Evolutionary conservation across 2,888 invertebrate species (phyloP).

Genomic region (Ectobius pallidus): DNA sequence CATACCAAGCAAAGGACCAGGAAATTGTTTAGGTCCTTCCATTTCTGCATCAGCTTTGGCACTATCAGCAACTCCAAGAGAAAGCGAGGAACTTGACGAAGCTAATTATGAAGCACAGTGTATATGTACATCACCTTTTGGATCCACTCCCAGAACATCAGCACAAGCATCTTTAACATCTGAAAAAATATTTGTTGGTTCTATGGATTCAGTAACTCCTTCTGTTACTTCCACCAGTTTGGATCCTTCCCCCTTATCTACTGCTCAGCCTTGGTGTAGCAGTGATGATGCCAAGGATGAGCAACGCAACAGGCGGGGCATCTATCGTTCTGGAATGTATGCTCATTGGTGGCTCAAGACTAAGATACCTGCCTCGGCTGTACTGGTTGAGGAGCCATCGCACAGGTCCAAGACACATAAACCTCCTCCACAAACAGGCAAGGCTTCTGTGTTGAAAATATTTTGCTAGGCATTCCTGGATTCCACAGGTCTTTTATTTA

Average conservation of each 20-base stretch:
- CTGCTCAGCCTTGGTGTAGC: slow-evolving; percentile 50
- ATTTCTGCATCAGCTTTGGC: slow-evolving; percentile 26
- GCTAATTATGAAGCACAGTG: slow-evolving; percentile 72
- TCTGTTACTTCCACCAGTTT: slow-evolving; percentile 61
- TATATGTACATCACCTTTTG: slow-evolving; percentile 74
- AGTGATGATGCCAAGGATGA: slow-evolving; percentile 31
- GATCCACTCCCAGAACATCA: slow-evolving; percentile 72
- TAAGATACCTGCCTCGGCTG: slow-evolving; percentile 66
- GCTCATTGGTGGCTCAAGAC: slow-evolving; percentile 95
- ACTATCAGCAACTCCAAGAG: slow-evolving; percentile 19
- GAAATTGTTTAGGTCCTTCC: slow-evolving; percentile 38
- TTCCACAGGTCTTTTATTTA: slow-evolving; percentile 9
- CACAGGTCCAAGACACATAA: slow-evolving; percentile 45
- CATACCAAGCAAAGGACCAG: slow-evolving; percentile 4
- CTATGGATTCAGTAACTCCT: slow-evolving; percentile 59
- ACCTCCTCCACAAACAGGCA: slow-evolving; percentile 60
- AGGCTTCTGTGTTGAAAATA: slow-evolving; percentile 50
- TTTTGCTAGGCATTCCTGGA: slow-evolving; percentile 11
- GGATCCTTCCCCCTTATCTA: slow-evolving; percentile 52
- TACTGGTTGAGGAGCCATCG: slow-evolving; percentile 32
- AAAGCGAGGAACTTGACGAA: slow-evolving; percentile 46
- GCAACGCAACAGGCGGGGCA: slow-evolving; percentile 55
- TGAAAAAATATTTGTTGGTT: slow-evolving; percentile 61
- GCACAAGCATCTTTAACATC: slow-evolving; percentile 64
- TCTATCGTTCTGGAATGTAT: slow-evolving; percentile 84